phyloP scores from a whole-genome alignment of 2,797 vertebrate species.

The Poeciliopsis paucimaculata region DNA sequence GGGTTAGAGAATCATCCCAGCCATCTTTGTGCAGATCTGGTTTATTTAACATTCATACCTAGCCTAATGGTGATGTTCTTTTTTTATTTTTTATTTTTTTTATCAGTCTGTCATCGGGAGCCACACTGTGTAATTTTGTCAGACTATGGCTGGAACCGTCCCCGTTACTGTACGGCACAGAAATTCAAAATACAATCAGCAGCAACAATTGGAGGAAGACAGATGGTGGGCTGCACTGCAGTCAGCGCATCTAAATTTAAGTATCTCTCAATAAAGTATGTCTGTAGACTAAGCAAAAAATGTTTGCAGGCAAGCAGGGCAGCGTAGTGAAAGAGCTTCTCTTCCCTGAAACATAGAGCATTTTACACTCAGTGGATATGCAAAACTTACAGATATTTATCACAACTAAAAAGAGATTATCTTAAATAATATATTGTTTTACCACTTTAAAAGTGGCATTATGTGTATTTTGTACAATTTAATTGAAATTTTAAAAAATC shows the following conservation, averaged over 20 bases:
- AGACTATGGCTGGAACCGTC: constrained; percentile 16
- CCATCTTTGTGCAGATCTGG: background rate
- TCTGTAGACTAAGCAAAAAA: constrained; percentile 27
- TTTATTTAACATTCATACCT: background rate
- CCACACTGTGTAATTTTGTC: constrained; percentile 7
- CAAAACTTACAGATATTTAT: background rate
- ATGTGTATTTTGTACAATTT: background rate
- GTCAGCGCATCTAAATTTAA: constrained; percentile 33
- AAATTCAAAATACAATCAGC: constrained; percentile 67
- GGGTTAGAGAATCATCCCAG: background rate
- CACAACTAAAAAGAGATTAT: background rate
- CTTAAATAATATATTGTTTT: background rate
- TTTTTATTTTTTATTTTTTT: constrained; percentile 13
- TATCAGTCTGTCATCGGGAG: constrained; percentile 39
- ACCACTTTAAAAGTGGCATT: background rate
- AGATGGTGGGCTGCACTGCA: constrained; percentile 34
- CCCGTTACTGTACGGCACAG: constrained; percentile 17
- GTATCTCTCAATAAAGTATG: constrained; percentile 17
- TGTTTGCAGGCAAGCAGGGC: constrained; percentile 12
- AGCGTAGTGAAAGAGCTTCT: background rate
- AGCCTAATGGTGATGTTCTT: background rate
- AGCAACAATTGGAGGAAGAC: constrained; percentile 72
- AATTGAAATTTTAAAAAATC: background rate
- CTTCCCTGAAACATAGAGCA: background rate
- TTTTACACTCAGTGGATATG: background rate